Conservation (phyloP, 1,140 invertebrate species). For the Streblospio benedicti region DNA sequence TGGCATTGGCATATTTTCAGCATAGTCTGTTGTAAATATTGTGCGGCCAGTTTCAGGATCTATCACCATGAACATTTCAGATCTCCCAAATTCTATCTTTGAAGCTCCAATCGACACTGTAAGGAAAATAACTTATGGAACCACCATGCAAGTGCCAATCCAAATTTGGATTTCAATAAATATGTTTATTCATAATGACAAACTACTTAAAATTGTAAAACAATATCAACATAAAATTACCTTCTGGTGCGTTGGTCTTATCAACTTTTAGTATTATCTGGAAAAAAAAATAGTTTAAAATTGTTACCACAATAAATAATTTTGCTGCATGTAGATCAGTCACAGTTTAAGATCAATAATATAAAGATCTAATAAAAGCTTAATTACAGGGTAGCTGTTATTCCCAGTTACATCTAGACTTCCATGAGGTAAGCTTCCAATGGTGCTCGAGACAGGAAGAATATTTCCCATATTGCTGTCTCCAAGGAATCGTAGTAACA, state of each 20-base stretch:
- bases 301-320: constrained; percentile 13
- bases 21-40: constrained; percentile 66
- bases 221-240: not conserved
- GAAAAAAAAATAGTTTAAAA: constrained; percentile 18
- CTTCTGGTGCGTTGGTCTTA: not conserved
- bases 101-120: constrained; percentile 49
- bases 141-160: not conserved
- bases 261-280: constrained; percentile 8
- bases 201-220: no score
- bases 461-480: constrained; percentile 64
- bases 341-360: no score
- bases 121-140: not conserved
- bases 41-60: constrained; percentile 55
- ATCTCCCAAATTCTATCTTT: constrained; percentile 58
- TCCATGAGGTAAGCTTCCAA: constrained; percentile 66
- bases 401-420: constrained; percentile 57
- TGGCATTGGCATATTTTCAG: constrained; percentile 60
- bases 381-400: constrained; percentile 27
- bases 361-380: not conserved
- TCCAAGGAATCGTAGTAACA: constrained; percentile 71
- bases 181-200: not conserved
- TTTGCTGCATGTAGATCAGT: not conserved
- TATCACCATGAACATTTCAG: constrained; percentile 60
- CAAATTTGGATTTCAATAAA: not conserved
- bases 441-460: constrained; percentile 47